Evolutionary conservation across 2,797 vertebrate species (phyloP).

Genomic region (Hyperoplus immaculatus): DNA sequence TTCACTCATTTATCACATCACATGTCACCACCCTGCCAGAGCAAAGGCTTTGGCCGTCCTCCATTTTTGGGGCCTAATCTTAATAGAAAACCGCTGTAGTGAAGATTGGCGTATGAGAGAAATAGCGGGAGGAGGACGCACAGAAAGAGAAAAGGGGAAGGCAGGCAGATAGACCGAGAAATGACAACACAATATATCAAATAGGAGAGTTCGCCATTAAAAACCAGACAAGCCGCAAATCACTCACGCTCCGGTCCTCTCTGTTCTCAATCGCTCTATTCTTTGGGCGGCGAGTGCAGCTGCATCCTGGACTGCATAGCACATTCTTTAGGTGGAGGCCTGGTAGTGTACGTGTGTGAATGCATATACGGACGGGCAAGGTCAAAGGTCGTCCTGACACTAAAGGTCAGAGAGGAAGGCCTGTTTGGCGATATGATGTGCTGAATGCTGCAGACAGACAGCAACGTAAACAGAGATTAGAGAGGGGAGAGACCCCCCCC

Average conservation of each 20-base stretch:
- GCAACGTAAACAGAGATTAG: conserved; percentile 75
- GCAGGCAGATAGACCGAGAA: conserved; percentile 21
- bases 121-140: neutral
- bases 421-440: conserved; percentile 39
- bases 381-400: conserved; percentile 60
- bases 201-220: conserved; percentile 55
- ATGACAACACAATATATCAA: conserved; percentile 65
- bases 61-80: conserved; percentile 57
- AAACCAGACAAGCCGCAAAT: conserved; percentile 64
- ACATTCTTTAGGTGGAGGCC: conserved; percentile 26
- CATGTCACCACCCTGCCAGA: conserved; percentile 17
- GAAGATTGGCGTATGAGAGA: conserved; percentile 27
- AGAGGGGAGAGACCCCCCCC: conserved; percentile 39
- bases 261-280: conserved; percentile 31
- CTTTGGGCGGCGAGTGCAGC: conserved; percentile 44
- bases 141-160: conserved; percentile 1
- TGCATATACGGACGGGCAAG: conserved; percentile 41
- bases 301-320: conserved; percentile 44
- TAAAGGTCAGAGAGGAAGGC: conserved; percentile 71
- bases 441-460: conserved; percentile 62
- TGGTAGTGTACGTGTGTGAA: conserved; percentile 21
- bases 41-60: conserved; percentile 50
- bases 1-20: conserved; percentile 60
- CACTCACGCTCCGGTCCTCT: conserved; percentile 30
- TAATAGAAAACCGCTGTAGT: conserved; percentile 75